Conservation (phyloP, 2,797 vertebrate genomes). For the Muraenolepis orangiensis region DNA sequence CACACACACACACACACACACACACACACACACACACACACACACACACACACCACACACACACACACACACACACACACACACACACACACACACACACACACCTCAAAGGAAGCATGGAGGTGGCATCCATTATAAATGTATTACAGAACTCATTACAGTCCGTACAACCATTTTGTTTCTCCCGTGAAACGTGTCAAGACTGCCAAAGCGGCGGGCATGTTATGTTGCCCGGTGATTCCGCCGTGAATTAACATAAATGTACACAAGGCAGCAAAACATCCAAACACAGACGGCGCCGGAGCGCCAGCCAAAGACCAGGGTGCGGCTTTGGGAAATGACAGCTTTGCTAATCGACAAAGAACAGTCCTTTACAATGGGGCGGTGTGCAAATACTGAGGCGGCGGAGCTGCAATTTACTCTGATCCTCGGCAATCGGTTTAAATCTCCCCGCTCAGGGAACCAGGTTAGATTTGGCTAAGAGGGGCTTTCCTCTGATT, state of each 20-base stretch:
- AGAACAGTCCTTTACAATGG: slow-evolving; percentile 13
- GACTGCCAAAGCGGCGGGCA: not conserved
- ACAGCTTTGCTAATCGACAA: slow-evolving; percentile 17
- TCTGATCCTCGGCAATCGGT: slow-evolving; percentile 8
- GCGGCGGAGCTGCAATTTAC: slow-evolving; percentile 12
- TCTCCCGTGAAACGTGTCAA: not conserved
- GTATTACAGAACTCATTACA: slow-evolving; percentile 9
- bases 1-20: too few relatives aligned
- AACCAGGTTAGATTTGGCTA: slow-evolving; percentile 3
- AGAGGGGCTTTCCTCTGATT: slow-evolving; percentile 11
- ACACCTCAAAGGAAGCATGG: not conserved
- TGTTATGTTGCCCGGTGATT: slow-evolving; percentile 1
- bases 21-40: too few relatives aligned
- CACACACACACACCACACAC: too few relatives aligned
- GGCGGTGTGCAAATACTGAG: slow-evolving; percentile 31
- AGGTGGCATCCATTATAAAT: slow-evolving; percentile 7
- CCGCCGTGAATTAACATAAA: slow-evolving; percentile 20
- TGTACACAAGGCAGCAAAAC: not conserved
- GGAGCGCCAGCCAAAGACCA: slow-evolving; percentile 17
- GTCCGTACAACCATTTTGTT: not conserved
- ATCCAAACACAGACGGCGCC: slow-evolving; percentile 17
- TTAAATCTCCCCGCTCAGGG: slow-evolving; percentile 14
- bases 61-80: not conserved
- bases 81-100: not conserved
- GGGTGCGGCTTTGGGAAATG: slow-evolving; percentile 32